Evolutionary conservation across 1,140 invertebrate species (phyloP).

Genomic region (Gryon sp.): DNA sequence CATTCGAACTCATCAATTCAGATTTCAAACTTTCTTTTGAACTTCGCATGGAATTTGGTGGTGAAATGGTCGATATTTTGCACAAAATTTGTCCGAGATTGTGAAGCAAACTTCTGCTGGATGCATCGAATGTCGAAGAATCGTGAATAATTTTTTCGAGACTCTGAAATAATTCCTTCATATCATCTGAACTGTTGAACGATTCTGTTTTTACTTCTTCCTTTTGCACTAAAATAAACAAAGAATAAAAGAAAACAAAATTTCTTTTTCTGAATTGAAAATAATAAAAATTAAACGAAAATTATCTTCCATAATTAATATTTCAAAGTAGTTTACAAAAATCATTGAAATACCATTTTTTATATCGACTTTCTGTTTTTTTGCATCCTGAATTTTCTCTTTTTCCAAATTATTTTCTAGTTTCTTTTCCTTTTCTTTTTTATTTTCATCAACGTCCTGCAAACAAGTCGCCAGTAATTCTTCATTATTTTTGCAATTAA

Average conservation of each 20-base stretch:
- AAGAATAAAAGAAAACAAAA: no score
- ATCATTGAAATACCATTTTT: no score
- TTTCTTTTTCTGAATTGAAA: no score
- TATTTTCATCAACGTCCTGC: slow-evolving; percentile 37
- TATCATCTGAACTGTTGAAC: not conserved
- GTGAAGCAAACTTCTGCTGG: not conserved
- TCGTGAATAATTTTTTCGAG: not conserved
- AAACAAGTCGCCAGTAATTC: slow-evolving; percentile 69
- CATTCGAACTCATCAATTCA: no score
- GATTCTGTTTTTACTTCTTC: not conserved
- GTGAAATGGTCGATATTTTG: not conserved
- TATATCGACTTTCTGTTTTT: no score
- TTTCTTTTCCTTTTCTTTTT: not conserved
- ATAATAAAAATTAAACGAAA: no score
- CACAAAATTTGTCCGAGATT: not conserved
- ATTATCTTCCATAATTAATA: no score
- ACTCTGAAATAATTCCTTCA: no score
- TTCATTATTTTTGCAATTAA: slow-evolving; percentile 69
- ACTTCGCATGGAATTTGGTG: no score
- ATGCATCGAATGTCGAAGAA: not conserved
- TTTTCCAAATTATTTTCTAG: slow-evolving; percentile 2
- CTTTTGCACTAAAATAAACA: no score
- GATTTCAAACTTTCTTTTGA: no score
- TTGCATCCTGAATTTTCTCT: not conserved
- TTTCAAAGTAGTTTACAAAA: no score